A percentile compares a stretch with the other conserved stretches of the same genome.
Conservation (phyloP, 2,888 invertebrate genomes). For the Geophilus truncorum region DNA sequence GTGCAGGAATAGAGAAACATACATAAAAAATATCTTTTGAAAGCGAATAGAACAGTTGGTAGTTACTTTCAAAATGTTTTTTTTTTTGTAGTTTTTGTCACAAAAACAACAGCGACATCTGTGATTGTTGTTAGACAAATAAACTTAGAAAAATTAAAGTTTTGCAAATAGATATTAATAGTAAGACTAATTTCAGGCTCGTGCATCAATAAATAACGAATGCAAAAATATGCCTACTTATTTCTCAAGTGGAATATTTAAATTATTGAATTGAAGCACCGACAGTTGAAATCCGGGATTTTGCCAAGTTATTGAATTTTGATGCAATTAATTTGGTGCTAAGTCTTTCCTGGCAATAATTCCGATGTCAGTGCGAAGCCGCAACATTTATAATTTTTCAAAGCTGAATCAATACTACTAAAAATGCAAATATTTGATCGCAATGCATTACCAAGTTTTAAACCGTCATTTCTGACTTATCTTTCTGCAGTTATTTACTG, state of each 20-base stretch:
- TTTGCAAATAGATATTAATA: too few species aligned
- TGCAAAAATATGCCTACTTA: background rate
- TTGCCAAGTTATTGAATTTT: slow-evolving; percentile 9
- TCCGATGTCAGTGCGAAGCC: background rate
- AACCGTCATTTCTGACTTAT: background rate
- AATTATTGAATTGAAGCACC: background rate
- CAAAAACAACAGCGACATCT: too few species aligned
- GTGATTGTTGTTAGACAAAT: too few species aligned
- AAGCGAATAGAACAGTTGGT: too few species aligned
- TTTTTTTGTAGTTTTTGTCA: too few species aligned
- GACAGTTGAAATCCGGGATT: background rate
- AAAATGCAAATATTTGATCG: background rate
- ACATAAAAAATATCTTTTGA: too few species aligned
- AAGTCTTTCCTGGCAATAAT: background rate
- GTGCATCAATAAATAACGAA: too few species aligned
- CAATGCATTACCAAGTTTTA: background rate
- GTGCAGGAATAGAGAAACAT: too few species aligned
- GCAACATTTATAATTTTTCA: background rate
- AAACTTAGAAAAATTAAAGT: too few species aligned
- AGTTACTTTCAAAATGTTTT: too few species aligned
- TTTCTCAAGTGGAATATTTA: background rate
- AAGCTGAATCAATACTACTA: background rate
- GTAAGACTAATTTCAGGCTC: too few species aligned
- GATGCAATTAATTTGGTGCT: background rate
- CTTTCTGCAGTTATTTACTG: background rate